Evolutionary conservation across 2,797 vertebrate species (phyloP).

Genomic region (Rhadinocentrus ornatus): DNA sequence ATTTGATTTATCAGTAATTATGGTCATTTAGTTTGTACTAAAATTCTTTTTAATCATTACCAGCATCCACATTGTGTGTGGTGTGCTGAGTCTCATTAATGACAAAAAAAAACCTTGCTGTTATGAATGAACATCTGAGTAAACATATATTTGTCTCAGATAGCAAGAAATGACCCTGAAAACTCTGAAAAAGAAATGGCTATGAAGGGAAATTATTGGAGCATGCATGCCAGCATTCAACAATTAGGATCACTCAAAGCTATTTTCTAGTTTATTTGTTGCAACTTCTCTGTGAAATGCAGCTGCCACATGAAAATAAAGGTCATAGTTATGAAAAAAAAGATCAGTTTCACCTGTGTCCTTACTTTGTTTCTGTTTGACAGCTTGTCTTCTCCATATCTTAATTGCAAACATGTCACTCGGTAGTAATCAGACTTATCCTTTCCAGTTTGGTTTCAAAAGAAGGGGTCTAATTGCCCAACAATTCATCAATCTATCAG

Average conservation of each 20-base stretch:
- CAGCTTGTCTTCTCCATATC: not conserved
- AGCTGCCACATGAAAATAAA: conserved; percentile 1
- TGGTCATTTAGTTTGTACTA: not conserved
- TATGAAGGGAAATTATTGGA: not conserved
- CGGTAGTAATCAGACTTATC: not conserved
- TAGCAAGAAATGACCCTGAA: not conserved
- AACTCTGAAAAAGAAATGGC: no score
- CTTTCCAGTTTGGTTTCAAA: not conserved
- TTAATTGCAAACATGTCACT: not conserved
- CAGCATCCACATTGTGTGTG: not conserved
- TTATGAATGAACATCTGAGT: conserved; percentile 30
- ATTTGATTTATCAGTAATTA: conserved; percentile 7
- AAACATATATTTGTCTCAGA: conserved; percentile 11
- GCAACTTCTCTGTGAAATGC: not conserved
- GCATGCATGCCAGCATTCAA: not conserved
- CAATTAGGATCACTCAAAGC: conserved; percentile 13
- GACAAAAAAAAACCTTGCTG: conserved; percentile 25
- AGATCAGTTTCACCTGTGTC: not conserved
- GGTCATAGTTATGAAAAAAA: not conserved
- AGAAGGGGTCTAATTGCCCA: not conserved
- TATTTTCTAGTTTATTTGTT: conserved; percentile 16
- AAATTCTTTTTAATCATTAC: conserved; percentile 10
- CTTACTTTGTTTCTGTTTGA: not conserved
- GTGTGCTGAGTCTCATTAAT: conserved; percentile 9
- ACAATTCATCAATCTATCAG: not conserved